Evolutionary conservation across 2,113 vertebrate species (phyloP).

Genomic region (Sapayoa aenigma): DNA sequence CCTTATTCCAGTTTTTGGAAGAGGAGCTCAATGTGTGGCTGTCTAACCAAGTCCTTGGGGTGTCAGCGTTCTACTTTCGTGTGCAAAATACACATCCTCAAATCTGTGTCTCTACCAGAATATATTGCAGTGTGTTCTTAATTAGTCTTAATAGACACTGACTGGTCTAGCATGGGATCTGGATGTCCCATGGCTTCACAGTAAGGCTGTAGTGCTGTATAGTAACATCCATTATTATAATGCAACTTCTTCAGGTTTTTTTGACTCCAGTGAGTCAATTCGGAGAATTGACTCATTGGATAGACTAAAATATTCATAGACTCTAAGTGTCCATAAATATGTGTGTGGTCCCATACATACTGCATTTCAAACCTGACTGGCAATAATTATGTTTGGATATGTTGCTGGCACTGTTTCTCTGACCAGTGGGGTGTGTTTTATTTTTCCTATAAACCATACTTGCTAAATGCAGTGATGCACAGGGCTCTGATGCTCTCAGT

Average conservation of each 20-base stretch:
- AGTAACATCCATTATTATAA: neutral
- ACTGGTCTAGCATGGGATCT: neutral
- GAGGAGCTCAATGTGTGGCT: neutral
- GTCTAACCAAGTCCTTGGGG: neutral
- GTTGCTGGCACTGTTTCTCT: neutral
- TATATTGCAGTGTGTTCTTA: neutral
- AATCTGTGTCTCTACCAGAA: neutral
- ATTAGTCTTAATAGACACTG: neutral
- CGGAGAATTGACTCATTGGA: neutral
- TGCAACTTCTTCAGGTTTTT: neutral
- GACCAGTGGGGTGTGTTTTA: neutral
- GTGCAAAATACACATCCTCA: neutral
- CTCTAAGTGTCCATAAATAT: neutral
- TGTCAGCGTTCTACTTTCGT: neutral
- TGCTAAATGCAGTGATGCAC: neutral
- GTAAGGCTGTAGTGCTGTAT: neutral
- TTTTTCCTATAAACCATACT: neutral
- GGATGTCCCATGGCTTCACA: neutral
- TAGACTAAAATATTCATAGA: neutral
- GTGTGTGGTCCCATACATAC: neutral
- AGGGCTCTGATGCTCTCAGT: neutral
- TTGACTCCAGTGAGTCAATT: no score
- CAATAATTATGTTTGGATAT: neutral
- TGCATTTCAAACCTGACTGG: neutral
- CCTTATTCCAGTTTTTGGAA: neutral